Evolutionary conservation across 2,797 vertebrate species (phyloP), one percentile per base, ranked within the genome.

Genomic region (Columba guinea): DNA sequence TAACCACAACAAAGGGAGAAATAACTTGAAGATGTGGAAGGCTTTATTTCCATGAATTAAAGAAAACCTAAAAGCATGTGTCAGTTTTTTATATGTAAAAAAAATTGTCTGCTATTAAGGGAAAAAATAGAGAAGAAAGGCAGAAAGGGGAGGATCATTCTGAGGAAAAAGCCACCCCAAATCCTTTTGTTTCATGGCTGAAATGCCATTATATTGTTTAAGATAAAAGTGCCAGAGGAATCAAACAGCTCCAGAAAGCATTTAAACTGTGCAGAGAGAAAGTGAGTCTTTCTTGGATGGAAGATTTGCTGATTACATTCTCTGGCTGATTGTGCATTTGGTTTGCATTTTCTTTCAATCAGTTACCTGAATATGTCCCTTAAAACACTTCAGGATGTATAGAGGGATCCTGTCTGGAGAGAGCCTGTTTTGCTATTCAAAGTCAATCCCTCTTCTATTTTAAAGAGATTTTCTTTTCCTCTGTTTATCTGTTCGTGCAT

Each of bases 281-380:
- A 30, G 27, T 11, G 26, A 77, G 18, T 13, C 20, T 87, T 83
- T 12, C 78, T 77, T 0, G 0, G 64, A 83, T 34, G 13, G 32
- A 9, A 77, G 17, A 44, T 65, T 80, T 1, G 0, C 7, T 62
- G 32, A 48, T 81, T 89, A 15, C 0, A 1, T 94, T 93, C 15
- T 62, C 37, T n/a, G 23, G 2, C 21, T 83, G 55, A 68, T 37
- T 78, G 69, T 71, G 59, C 13, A 13, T 65, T 93, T 52, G 16
- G 64, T 86, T 91, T 96, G 23, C 41, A 58, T 87, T 87, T 95
- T 80, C 21, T 80, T 41, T 87, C 37, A 48, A n/a, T 60, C 52
- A 21, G 23, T 70, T 83, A 28, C 10, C 16, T 64, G 80, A 75
- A 87, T 37, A 46, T 8, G 3, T 41, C 6, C 20, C 46, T 92